A percentile compares a stretch with the other conserved stretches of the same genome.
Evolutionary conservation across 2,888 invertebrate species (phyloP).

Genomic region (Melieria omissa): DNA sequence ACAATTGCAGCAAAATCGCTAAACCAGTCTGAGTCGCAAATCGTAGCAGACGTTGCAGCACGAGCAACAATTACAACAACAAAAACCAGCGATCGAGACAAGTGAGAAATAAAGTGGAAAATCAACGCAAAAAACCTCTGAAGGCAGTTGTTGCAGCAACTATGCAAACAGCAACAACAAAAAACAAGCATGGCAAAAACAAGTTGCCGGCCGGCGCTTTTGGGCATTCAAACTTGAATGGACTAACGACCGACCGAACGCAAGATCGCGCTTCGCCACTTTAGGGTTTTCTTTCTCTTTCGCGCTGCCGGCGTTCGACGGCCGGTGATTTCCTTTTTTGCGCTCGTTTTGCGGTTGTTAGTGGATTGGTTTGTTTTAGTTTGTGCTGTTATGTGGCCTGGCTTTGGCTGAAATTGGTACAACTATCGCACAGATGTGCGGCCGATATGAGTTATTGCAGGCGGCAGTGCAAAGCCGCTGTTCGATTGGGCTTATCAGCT

Average conservation of each 20-base stretch:
- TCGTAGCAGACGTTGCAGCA: neutral
- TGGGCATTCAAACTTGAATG: constrained; percentile 39
- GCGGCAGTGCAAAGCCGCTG: no score
- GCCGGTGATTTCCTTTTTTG: no score
- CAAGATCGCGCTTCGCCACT: constrained; percentile 9
- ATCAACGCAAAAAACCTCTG: constrained; percentile 11
- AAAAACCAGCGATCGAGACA: constrained; percentile 11
- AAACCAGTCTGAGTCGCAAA: constrained; percentile 49
- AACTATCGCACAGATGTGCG: constrained; percentile 26
- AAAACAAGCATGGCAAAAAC: constrained; percentile 24
- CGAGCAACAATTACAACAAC: neutral
- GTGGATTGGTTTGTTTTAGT: no score
- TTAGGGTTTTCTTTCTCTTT: no score
- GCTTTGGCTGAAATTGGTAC: constrained; percentile 28
- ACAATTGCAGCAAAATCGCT: constrained; percentile 23
- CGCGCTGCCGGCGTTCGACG: no score
- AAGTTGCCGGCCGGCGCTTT: constrained; percentile 50
- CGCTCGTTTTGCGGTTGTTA: no score
- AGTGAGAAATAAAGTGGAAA: constrained; percentile 14
- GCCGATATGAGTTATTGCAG: neutral
- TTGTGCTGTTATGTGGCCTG: no score
- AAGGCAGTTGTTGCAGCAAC: no score
- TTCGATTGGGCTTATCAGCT: constrained; percentile 15
- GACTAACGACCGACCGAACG: constrained; percentile 20
- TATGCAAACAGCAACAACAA: neutral